Percentiles rank a stretch among this genome's conserved stretches.
phyloP scores from a whole-genome alignment of 1,140 invertebrate species.

The Pseudomyrmex gracilis region DNA sequence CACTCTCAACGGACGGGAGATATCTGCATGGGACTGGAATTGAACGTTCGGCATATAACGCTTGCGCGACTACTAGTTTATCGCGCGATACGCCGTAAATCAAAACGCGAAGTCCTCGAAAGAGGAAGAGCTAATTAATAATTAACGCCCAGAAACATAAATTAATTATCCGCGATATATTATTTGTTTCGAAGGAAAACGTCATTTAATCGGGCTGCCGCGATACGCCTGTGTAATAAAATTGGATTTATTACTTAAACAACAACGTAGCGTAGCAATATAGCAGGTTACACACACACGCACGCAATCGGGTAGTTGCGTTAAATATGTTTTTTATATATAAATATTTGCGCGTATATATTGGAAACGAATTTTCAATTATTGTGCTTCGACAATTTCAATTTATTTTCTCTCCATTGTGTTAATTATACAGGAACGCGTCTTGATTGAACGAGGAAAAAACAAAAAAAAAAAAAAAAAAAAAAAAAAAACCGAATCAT shows the following conservation, averaged over 20 bases:
- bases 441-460: not conserved
- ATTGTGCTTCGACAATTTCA: too few relatives aligned
- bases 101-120: not conserved
- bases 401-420: not conserved
- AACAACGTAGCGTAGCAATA: too few relatives aligned
- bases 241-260: conserved; percentile 4
- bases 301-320: too few relatives aligned
- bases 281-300: too few relatives aligned
- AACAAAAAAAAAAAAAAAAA: not conserved
- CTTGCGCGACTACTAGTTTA: conserved; percentile 14
- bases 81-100: conserved; percentile 26
- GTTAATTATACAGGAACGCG: not conserved
- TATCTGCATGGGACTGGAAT: conserved; percentile 29
- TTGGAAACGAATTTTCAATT: too few relatives aligned
- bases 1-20: conserved; percentile 22
- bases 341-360: too few relatives aligned
- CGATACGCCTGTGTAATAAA: not conserved
- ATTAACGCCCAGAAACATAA: conserved; percentile 42
- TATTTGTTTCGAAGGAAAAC: not conserved
- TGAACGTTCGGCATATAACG: conserved; percentile 25
- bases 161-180: not conserved
- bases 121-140: not conserved
- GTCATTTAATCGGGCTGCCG: not conserved
- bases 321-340: too few relatives aligned
- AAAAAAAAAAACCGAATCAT: not conserved